These are phyloP conservation scores for Chlamydotis undulata DNA, from an alignment of 2,113 vertebrate genomes.

Conservation along the genomic window DNA sequence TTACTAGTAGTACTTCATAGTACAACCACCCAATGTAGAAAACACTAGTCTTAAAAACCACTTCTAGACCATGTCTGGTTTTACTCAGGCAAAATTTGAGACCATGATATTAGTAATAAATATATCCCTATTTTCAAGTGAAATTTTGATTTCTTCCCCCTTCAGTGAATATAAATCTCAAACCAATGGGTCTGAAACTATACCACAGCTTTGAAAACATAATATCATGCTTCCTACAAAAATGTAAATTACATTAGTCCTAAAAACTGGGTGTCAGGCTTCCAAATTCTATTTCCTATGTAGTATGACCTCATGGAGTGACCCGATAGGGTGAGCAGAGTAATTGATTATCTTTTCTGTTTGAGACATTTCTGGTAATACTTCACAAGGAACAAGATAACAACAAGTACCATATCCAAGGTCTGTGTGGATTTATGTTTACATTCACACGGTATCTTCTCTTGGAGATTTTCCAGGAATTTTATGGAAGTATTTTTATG, in stretches of 20 bases:
- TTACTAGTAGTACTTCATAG: background rate
- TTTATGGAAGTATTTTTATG: background rate
- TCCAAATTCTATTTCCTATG: background rate
- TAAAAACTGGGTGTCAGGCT: background rate
- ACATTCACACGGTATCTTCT: background rate
- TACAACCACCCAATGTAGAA: background rate
- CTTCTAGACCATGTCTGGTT: background rate
- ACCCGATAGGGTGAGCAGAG: background rate
- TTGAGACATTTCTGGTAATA: conserved; percentile 9
- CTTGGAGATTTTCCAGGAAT: background rate
- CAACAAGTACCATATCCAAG: background rate
- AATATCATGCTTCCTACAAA: background rate
- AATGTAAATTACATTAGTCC: background rate
- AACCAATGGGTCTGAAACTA: background rate
- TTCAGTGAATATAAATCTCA: background rate
- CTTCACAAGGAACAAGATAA: conserved; percentile 17
- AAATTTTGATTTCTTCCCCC: conserved; percentile 9
- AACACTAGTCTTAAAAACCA: background rate
- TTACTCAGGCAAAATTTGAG: background rate
- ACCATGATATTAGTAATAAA: background rate
- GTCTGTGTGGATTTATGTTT: background rate
- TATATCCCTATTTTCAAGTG: background rate
- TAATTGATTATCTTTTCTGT: background rate
- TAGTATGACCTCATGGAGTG: background rate
- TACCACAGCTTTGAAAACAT: background rate